Evolutionary conservation across 2,888 invertebrate genomes (phyloP).

Genomic region (Axea sp.): DNA sequence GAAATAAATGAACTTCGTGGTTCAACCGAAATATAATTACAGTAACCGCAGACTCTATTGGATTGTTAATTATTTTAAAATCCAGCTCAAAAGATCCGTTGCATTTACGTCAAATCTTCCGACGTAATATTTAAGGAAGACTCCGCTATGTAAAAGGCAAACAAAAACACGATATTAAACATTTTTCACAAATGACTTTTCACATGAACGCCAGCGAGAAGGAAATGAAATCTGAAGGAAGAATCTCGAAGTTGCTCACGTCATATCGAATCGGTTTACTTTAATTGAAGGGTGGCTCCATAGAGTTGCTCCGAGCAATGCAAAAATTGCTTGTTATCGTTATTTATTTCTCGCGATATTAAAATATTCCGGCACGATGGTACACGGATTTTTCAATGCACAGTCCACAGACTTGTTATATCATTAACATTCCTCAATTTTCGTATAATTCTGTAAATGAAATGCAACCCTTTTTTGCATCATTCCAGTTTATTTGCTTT

Average conservation of each 20-base stretch:
- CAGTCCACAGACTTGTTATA: conserved; percentile 16
- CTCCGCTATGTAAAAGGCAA: neutral
- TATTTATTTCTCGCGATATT: conserved; percentile 54
- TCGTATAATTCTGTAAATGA: conserved; percentile 13
- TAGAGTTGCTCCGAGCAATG: conserved; percentile 41
- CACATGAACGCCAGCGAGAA: conserved; percentile 44
- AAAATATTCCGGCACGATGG: conserved; percentile 40
- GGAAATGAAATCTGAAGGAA: conserved; percentile 53
- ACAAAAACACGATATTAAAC: conserved; percentile 17
- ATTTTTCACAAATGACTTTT: conserved; percentile 48
- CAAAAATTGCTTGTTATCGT: conserved; percentile 52
- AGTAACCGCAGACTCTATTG: conserved; percentile 29
- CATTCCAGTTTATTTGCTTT: neutral
- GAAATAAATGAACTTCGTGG: conserved; percentile 21
- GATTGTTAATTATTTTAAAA: conserved; percentile 36
- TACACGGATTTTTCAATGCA: neutral
- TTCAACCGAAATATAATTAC: conserved; percentile 6
- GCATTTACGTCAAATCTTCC: conserved; percentile 14
- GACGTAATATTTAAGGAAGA: conserved; percentile 28
- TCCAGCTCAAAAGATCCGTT: neutral
- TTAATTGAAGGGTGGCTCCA: conserved; percentile 56
- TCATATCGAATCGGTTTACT: conserved; percentile 57
- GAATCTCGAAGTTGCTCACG: conserved; percentile 48
- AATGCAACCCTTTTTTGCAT: neutral
- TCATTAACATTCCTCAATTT: conserved; percentile 37